These are phyloP conservation scores for Machaerirhynchus nigripectus DNA, from an alignment of 2,113 vertebrate genomes.

Conservation along the genomic window DNA sequence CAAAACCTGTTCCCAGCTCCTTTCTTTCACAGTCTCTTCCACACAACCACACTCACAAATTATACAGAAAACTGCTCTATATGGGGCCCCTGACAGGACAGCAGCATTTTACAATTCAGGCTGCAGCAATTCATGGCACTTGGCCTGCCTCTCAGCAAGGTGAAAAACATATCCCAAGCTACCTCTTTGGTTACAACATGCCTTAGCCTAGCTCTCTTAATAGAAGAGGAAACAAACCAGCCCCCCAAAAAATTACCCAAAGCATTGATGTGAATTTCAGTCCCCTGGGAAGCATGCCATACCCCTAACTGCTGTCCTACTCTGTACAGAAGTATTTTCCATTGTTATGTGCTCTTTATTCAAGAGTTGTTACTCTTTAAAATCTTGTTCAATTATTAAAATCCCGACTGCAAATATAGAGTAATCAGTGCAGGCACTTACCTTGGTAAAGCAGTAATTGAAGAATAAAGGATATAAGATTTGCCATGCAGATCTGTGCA, in stretches of 20 bases:
- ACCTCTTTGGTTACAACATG: not conserved
- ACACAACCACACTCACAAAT: not conserved
- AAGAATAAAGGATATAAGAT: not conserved
- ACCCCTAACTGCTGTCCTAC: not conserved
- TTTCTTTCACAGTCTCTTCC: not conserved
- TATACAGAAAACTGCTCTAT: not conserved
- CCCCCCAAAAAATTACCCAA: not conserved
- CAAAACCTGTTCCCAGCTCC: not conserved
- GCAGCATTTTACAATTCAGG: not conserved
- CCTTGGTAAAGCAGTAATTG: not conserved
- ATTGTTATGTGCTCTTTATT: not conserved
- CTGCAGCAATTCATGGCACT: not conserved
- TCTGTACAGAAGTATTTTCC: not conserved
- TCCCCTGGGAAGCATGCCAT: not conserved
- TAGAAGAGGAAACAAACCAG: not conserved
- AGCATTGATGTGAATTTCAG: not conserved
- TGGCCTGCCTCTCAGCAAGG: not conserved
- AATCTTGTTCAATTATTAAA: not conserved
- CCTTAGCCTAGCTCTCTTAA: not conserved
- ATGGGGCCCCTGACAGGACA: not conserved
- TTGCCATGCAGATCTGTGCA: not conserved
- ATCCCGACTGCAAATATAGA: not conserved
- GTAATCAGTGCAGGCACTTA: not conserved
- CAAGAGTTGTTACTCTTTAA: not conserved
- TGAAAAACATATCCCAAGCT: not conserved